Evolutionary conservation across 2,888 invertebrate genomes (phyloP).

Genomic region (Pelosia muscerda): DNA sequence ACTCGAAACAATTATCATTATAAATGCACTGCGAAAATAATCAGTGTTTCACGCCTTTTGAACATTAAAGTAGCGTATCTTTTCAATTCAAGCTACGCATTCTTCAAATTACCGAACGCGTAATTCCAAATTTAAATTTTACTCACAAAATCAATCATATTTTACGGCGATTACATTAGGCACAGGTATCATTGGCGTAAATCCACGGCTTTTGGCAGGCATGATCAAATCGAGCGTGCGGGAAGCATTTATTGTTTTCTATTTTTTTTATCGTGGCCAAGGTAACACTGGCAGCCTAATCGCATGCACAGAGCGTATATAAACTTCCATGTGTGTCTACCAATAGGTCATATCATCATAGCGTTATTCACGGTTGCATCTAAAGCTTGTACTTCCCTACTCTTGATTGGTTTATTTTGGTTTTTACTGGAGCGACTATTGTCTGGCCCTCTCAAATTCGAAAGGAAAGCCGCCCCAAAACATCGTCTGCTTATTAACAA

Average conservation of each 20-base stretch:
- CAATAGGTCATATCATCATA: too few relatives aligned
- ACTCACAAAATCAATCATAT: slow-evolving; percentile 26
- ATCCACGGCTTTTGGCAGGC: slow-evolving; percentile 20
- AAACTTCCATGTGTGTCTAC: neutral
- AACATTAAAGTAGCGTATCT: slow-evolving; percentile 10
- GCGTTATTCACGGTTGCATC: too few relatives aligned
- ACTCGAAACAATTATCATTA: neutral
- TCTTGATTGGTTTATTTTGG: too few relatives aligned
- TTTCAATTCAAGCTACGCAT: neutral
- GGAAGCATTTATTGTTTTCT: slow-evolving; percentile 61
- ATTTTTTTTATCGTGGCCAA: slow-evolving; percentile 49
- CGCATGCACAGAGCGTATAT: slow-evolving; percentile 27
- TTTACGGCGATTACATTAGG: slow-evolving; percentile 31
- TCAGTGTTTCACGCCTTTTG: neutral
- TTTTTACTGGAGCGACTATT: too few relatives aligned
- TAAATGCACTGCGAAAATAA: neutral
- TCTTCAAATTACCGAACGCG: slow-evolving; percentile 15
- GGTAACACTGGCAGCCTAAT: slow-evolving; percentile 46
- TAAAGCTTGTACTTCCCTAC: too few relatives aligned
- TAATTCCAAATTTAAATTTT: slow-evolving; percentile 2
- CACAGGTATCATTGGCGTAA: slow-evolving; percentile 30
- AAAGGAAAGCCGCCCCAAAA: too few relatives aligned
- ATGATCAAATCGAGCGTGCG: slow-evolving; percentile 45
- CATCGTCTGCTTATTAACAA: too few relatives aligned
- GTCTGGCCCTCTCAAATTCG: too few relatives aligned